Conservation (phyloP, 1,140 invertebrate species). For the Bicyclus anynana region DNA sequence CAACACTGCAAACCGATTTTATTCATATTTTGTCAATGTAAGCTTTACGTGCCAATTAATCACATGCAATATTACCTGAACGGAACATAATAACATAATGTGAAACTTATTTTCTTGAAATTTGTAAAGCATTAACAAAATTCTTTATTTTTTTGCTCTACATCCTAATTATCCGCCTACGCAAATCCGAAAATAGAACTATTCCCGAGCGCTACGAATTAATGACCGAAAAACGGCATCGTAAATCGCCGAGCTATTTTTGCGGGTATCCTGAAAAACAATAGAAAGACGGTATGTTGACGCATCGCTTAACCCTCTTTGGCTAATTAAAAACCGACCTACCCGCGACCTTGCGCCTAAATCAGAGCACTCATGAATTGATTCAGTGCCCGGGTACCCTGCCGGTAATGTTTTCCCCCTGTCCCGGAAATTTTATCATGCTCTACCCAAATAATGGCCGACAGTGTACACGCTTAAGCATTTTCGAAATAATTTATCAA, state of each 20-base stretch:
- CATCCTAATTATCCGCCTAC: not conserved
- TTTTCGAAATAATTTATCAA: conserved; percentile 18
- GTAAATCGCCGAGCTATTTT: conserved; percentile 14
- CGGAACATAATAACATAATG: too few relatives aligned
- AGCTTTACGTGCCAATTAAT: too few relatives aligned
- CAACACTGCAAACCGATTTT: too few relatives aligned
- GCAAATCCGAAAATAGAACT: not conserved
- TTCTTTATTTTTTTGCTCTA: not conserved
- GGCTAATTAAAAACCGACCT: conserved; percentile 34
- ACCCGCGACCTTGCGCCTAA: conserved; percentile 25
- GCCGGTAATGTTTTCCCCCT: conserved; percentile 22
- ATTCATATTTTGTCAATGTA: too few relatives aligned
- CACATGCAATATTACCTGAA: too few relatives aligned
- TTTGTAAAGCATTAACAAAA: not conserved
- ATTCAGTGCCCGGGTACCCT: conserved; percentile 12
- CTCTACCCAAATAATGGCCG: conserved; percentile 17
- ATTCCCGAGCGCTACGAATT: not conserved
- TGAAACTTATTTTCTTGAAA: too few relatives aligned
- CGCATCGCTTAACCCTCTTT: conserved; percentile 27
- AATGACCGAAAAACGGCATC: conserved; percentile 1
- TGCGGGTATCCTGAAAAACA: conserved; percentile 16
- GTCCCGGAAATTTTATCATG: conserved; percentile 24
- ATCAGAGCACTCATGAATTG: conserved; percentile 26
- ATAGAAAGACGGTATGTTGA: conserved; percentile 25
- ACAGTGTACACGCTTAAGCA: conserved; percentile 3